Evolutionary conservation across 2,888 invertebrate species (phyloP).

Genomic region (Limnephilus auricula): DNA sequence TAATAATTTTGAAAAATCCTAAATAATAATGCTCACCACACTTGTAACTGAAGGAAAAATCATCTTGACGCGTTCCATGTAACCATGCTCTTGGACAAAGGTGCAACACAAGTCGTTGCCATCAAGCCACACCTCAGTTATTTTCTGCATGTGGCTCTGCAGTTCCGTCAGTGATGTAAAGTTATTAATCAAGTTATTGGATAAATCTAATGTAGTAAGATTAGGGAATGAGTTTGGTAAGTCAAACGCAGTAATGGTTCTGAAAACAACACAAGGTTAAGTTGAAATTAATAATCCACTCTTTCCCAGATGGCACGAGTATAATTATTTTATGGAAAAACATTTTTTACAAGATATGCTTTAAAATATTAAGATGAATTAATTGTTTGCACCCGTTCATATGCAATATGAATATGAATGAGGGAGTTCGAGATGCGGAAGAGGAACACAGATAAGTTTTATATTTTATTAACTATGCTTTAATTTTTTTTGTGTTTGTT

Average conservation of each 20-base stretch:
- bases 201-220: constrained; percentile 71
- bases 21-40: constrained; percentile 73
- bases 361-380: too few relatives aligned
- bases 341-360: too few relatives aligned
- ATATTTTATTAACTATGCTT: too few relatives aligned
- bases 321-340: too few relatives aligned
- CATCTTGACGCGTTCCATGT: constrained; percentile 77
- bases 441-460: too few relatives aligned
- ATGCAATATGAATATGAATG: too few relatives aligned
- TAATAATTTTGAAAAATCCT: neutral
- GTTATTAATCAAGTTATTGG: constrained; percentile 69
- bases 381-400: too few relatives aligned
- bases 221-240: constrained; percentile 68
- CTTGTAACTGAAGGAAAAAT: constrained; percentile 76
- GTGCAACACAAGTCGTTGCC: constrained; percentile 78
- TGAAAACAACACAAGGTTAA: neutral
- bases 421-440: too few relatives aligned
- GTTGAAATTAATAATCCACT: neutral
- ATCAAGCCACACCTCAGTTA: constrained; percentile 69
- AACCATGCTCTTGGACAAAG: constrained; percentile 78
- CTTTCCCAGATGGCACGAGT: too few relatives aligned
- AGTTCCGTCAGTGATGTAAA: constrained; percentile 67
- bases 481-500: too few relatives aligned
- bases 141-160: neutral
- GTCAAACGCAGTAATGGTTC: neutral